Evolutionary conservation across 2,888 invertebrate species (phyloP), one percentile per base, ranked within the genome.

Genomic region (Germaria angustata): DNA sequence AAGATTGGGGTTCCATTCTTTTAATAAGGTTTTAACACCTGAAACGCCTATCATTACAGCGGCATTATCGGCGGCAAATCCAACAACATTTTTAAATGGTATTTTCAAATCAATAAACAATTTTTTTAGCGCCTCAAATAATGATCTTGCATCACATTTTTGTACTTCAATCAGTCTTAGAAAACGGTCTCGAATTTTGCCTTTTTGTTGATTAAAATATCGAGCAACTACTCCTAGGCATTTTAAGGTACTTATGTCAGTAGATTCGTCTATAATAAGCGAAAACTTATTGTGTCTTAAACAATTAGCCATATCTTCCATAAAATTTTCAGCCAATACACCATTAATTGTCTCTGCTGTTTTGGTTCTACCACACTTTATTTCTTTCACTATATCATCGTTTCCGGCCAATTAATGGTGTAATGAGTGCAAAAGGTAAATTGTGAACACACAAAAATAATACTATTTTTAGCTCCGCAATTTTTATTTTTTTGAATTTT

Each of bases 21-120:
- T 65, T 65, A 65, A 65, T 65, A 65, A 65, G 49, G 49, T 65
- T 46, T 65, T 65, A 65, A 65, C 65, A 65, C 65, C 49, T 65
- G 65, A 65, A 65, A 65, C 65, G 41, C 61, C n/a, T n/a, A n/a
- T n/a, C n/a, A n/a, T n/a, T n/a, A n/a, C n/a, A n/a, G n/a, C n/a
- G n/a, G n/a, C n/a, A 61, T 61, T 24, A 61, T 61, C 61, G 41
- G 61, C 61, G 61, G 61, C 39, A n/a, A n/a, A n/a, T n/a, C n/a
- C n/a, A n/a, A n/a, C n/a, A n/a, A n/a, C n/a, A n/a, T n/a, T n/a
- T n/a, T n/a, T n/a, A n/a, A n/a, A n/a, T n/a, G n/a, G n/a, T n/a
- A n/a, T n/a, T n/a, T n/a, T n/a, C n/a, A n/a, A 20, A 36, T 57
- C 39, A n/a, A n/a, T n/a, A n/a, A n/a, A n/a, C n/a, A n/a, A n/a